These are phyloP conservation scores for Botia almorhae DNA, from an alignment of 2,797 vertebrate species.

Conservation along the genomic window DNA sequence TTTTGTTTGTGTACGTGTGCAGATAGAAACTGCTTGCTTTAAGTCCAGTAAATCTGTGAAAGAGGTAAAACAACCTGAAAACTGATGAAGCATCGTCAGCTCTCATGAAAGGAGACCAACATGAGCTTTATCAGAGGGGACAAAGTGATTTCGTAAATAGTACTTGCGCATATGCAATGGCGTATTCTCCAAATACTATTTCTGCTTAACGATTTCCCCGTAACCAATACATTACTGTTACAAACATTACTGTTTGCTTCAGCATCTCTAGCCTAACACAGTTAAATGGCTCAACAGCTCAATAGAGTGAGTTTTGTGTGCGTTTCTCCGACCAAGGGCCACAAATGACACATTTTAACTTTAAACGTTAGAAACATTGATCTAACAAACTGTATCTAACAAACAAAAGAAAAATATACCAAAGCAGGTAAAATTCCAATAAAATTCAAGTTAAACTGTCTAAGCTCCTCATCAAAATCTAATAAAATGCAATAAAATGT, in stretches of 20 bases:
- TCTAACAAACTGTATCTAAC: not conserved
- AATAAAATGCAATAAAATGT: not conserved
- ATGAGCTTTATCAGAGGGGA: slow-evolving; percentile 2
- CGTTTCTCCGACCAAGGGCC: too few species aligned
- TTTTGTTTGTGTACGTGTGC: slow-evolving; percentile 9
- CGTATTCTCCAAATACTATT: not conserved
- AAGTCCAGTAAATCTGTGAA: slow-evolving; percentile 33
- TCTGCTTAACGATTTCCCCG: not conserved
- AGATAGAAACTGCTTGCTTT: slow-evolving; percentile 4
- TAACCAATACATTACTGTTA: too few species aligned
- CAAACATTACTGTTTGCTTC: too few species aligned
- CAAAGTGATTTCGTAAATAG: not conserved
- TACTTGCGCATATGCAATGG: not conserved
- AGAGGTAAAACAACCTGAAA: slow-evolving; percentile 4
- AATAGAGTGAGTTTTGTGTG: not conserved
- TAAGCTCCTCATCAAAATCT: not conserved
- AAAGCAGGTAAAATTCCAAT: not conserved
- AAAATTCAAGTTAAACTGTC: not conserved
- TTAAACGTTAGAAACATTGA: too few species aligned
- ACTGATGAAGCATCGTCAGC: slow-evolving; percentile 15
- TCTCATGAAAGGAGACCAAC: slow-evolving; percentile 18
- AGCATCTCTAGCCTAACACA: too few species aligned
- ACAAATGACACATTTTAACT: not conserved
- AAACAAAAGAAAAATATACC: not conserved
- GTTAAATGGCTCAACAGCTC: not conserved